Evolutionary conservation across 2,888 invertebrate genomes (phyloP), one percentile per base, ranked within the genome.

Genomic region (Rhimphoctona megacephalus): DNA sequence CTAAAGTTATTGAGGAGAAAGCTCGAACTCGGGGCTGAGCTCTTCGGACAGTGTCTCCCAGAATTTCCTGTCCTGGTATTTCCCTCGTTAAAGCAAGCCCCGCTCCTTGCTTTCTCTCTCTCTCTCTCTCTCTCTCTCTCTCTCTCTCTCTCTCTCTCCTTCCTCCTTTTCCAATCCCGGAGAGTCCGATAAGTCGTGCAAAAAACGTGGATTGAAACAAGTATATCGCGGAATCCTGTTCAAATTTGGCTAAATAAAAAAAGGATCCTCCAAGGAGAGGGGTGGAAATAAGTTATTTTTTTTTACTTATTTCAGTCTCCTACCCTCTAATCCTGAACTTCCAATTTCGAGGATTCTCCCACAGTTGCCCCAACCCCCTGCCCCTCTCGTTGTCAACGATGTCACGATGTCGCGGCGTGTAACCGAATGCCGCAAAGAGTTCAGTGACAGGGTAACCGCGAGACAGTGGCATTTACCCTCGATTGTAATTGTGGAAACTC

Each of bases 391-490:
- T 85, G 83, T 81, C 80, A 88, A 88, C 86, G 86, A 88, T 88
- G 88, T 87, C 87, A 88, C 86, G 81, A 88, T 88, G 88, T 88
- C 79, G 86, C 79, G 86, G 84, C 81, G 87, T 81, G 86, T 88
- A 85, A 88, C 83, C 54, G 72, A 86, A 81, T 70, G 78, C 81
- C 81, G 84, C 86, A 85, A 86, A 78, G 84, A 84, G 84, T 85
- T 85, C 78, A 81, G 81, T 85, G 86, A 86, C 84, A 82, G 81
- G 36, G 33, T 30, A 14, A 64, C 52, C 25, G 80, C 30, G 36
- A 66, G 77, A 81, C 46, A 54, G 80, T 74, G 49, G 25, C 67
- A 66, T 73, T 49, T 64, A 73, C 22, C 61, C 49, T 36, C 39
- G 19, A 73, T 81, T 9, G 1, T 49, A 73, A 33, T 64, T 39